A percentile compares a stretch with the other conserved stretches of the same genome.
phyloP scores from a whole-genome alignment of 1,140 invertebrate genomes.

The Lasioglossum baleicum region DNA sequence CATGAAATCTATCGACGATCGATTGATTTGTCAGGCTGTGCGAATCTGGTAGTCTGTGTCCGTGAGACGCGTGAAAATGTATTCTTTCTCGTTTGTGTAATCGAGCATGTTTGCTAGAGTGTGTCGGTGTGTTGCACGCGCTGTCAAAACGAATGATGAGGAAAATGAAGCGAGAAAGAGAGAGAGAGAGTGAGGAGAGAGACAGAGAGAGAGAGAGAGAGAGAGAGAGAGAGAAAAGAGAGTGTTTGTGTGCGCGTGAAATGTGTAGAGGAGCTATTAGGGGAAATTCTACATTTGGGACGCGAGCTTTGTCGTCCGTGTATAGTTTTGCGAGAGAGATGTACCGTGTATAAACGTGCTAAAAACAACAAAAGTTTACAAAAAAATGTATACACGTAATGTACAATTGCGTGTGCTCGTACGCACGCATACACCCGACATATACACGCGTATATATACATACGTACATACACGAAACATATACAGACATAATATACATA shows the following conservation, averaged over 20 bases:
- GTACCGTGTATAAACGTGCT: conserved; percentile 31
- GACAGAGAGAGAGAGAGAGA: conserved; percentile 4
- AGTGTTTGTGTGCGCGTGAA: too few species aligned
- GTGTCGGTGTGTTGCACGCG: background rate
- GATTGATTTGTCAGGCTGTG: conserved; percentile 75
- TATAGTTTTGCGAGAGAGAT: conserved; percentile 20
- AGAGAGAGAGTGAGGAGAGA: background rate
- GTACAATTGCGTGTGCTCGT: conserved; percentile 7
- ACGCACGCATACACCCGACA: conserved; percentile 1
- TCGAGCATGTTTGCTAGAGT: conserved; percentile 26
- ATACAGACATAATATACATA: conserved; percentile 32
- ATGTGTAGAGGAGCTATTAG: background rate
- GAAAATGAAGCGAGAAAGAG: conserved; percentile 3
- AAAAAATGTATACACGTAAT: conserved; percentile 14
- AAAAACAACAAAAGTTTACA: conserved; percentile 15
- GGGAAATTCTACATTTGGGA: conserved; percentile 34
- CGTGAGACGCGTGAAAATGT: conserved; percentile 63
- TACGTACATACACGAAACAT: conserved; percentile 3
- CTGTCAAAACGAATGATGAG: conserved; percentile 15
- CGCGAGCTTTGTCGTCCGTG: conserved; percentile 20
- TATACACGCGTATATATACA: conserved; percentile 16
- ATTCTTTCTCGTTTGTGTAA: conserved; percentile 61
- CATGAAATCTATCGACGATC: conserved; percentile 64
- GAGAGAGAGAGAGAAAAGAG: conserved; percentile 19
- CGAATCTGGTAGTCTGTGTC: conserved; percentile 77